Percentiles rank a stretch among this genome's conserved stretches.
Conservation (phyloP, 2,113 vertebrate genomes). For the Dicentrarchus labrax region DNA sequence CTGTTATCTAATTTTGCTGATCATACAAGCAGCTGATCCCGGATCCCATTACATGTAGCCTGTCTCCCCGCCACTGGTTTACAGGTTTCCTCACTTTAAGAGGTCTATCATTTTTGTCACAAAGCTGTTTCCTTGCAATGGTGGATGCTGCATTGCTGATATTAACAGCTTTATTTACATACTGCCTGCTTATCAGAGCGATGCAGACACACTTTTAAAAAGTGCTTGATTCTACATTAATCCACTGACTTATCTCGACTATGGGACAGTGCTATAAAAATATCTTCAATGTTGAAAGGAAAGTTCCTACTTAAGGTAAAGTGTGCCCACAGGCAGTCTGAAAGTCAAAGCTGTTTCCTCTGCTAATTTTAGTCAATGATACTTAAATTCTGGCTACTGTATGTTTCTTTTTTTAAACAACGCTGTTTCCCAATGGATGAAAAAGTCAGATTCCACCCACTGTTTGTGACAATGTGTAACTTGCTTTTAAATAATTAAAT, state of each 20-base stretch:
- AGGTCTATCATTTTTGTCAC: slow-evolving; percentile 14
- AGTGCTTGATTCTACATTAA: slow-evolving; percentile 56
- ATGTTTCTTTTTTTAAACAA: neutral
- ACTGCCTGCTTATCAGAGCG: slow-evolving; percentile 58
- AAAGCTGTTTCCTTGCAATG: slow-evolving; percentile 23
- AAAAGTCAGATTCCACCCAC: too few species aligned
- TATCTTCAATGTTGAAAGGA: slow-evolving; percentile 16
- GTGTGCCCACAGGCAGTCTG: slow-evolving; percentile 12
- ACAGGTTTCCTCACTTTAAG: neutral
- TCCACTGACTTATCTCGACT: slow-evolving; percentile 54
- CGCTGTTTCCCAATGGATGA: neutral
- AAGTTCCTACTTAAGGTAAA: slow-evolving; percentile 62
- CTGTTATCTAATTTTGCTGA: neutral
- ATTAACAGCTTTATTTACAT: slow-evolving; percentile 57
- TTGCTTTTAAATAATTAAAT: too few species aligned
- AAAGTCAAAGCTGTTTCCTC: slow-evolving; percentile 9
- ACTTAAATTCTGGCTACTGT: neutral
- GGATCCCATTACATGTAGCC: neutral
- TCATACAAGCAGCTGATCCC: neutral
- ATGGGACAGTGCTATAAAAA: slow-evolving; percentile 50
- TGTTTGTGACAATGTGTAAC: too few species aligned
- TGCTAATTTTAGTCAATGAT: slow-evolving; percentile 35
- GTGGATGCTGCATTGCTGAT: slow-evolving; percentile 33
- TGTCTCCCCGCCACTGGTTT: slow-evolving; percentile 2
- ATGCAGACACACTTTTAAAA: slow-evolving; percentile 58